Percentiles rank a stretch among this genome's conserved stretches.
Evolutionary conservation across 2,113 vertebrate species (phyloP).

Genomic region (Echinops telfairi): DNA sequence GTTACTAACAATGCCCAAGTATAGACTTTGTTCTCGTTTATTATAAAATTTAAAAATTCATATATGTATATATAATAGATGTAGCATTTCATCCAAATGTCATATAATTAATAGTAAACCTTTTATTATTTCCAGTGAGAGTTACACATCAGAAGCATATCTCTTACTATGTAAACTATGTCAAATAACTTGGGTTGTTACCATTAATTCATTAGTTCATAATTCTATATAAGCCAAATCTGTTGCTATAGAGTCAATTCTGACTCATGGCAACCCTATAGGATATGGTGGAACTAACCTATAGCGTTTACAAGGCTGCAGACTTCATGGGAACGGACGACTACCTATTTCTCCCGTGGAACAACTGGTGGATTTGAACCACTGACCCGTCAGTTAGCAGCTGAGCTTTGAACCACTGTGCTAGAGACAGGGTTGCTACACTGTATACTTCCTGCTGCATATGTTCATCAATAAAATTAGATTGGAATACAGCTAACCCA

Average conservation of each 20-base stretch:
- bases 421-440: not conserved
- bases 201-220: not conserved
- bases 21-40: conserved; percentile 22
- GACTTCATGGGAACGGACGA: no score
- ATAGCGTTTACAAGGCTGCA: no score
- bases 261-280: no score
- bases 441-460: not conserved
- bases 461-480: conserved; percentile 25
- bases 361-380: no score
- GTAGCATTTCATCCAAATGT: not conserved
- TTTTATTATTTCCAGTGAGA: conserved; percentile 51
- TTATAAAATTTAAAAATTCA: not conserved
- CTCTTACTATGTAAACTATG: not conserved
- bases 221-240: no score
- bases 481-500: not conserved
- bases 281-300: no score
- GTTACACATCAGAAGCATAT: conserved; percentile 21
- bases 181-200: not conserved
- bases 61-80: not conserved
- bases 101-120: not conserved
- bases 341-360: no score
- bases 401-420: no score
- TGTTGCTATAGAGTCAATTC: no score
- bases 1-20: conserved; percentile 57
- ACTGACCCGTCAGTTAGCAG: no score